Evolutionary conservation across 2,797 vertebrate species (phyloP), one percentile per base, ranked within the genome.

Genomic region (Danio kyathit): DNA sequence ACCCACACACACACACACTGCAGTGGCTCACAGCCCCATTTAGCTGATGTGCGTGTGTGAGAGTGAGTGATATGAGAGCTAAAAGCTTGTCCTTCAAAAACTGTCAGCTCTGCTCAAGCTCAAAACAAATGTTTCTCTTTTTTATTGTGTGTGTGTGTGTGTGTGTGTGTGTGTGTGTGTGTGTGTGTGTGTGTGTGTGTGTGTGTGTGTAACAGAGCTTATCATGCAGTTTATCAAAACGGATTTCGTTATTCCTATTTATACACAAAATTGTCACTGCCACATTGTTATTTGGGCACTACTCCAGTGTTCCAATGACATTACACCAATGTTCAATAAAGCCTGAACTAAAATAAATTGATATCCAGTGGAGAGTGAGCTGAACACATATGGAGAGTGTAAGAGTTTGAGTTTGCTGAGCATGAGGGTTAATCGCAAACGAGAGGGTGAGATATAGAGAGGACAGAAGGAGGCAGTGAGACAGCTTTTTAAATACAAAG

Each of bases 11-110:
- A 79, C 78, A 60, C 66, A 74, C 69, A 65, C 61, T 59, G 52
- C 63, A 61, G 67, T 71, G 46, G 57, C 76, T 71, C 67, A 79
- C 44, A 81, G 79, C 41, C 72, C 83, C 64, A 86, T 84, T 82
- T 80, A 75, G 74, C 82, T 74, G 79, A 77, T 79, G 84, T 79
- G 83, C 38, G 48, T 56, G 72, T 46, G 77, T 67, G 65, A 67
- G 75, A 41, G 80, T 65, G 80, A 67, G 80, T 84, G 80, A 88
- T 86, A 84, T 79, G 65, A 77, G 71, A 86, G 83, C 82, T 87
- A 82, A 87, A 86, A 89, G 83, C 86, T 65, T 84, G 84, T 81
- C 82, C 82, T 88, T 86, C 80, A 84, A 83, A 87, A 86, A 63
- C 69, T 82, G 81, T 83, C 80, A 83, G 56, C 65, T 79, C 74